Evolutionary conservation across 2,797 vertebrate species (phyloP).

Genomic region (Gobio occitaniae): DNA sequence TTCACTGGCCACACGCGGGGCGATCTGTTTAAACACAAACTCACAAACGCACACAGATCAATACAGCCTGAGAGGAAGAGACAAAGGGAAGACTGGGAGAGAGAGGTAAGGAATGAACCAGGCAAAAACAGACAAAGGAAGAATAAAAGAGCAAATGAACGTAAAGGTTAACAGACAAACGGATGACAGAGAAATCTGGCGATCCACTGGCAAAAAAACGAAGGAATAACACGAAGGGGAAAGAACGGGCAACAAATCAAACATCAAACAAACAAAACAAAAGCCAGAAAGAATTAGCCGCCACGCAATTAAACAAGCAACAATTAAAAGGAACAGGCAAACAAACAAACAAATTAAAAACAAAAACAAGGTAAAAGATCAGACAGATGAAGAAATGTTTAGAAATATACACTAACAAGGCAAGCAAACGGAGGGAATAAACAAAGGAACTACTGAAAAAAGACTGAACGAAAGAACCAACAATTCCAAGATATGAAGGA

Average conservation of each 20-base stretch:
- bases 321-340: neutral
- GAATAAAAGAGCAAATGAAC: neutral
- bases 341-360: neutral
- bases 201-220: neutral
- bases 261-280: neutral
- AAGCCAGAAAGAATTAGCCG: neutral
- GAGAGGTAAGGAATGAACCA: conserved; percentile 20
- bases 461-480: neutral
- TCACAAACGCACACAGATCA: conserved; percentile 53
- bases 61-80: conserved; percentile 1
- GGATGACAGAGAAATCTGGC: neutral
- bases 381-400: neutral
- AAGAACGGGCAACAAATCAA: neutral
- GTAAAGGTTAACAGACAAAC: neutral
- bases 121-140: conserved; percentile 11
- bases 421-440: neutral
- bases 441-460: neutral
- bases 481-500: neutral
- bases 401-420: neutral
- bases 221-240: neutral
- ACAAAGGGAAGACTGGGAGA: conserved; percentile 18
- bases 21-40: conserved; percentile 51
- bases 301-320: neutral
- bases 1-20: conserved; percentile 40
- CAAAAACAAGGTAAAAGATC: neutral